phyloP scores from a whole-genome alignment of 2,797 vertebrate species.

The Dryobates pubescens region DNA sequence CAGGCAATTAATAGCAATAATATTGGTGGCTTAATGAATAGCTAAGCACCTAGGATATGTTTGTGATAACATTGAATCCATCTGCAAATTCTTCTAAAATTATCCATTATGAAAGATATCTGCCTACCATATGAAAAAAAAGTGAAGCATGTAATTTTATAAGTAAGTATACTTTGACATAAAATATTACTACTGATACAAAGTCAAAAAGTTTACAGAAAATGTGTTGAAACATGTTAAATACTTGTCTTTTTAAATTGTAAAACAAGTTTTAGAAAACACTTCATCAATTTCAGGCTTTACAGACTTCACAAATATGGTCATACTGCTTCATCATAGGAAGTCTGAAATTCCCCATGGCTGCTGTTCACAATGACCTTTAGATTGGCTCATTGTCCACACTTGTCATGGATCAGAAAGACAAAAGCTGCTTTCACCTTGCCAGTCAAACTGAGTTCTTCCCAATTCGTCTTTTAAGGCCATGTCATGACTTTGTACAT shows the following conservation, averaged over 20 bases:
- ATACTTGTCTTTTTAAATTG: neutral
- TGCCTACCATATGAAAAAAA: neutral
- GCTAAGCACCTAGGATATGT: neutral
- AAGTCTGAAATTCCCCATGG: neutral
- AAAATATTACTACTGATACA: neutral
- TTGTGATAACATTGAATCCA: neutral
- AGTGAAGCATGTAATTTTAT: neutral
- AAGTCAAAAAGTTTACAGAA: neutral
- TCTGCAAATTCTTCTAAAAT: neutral
- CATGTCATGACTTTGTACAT: neutral
- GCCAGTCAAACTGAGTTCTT: constrained; percentile 14
- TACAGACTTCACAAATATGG: neutral
- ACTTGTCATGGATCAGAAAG: neutral
- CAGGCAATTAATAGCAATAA: neutral
- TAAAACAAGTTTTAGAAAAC: neutral
- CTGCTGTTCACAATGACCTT: constrained; percentile 32
- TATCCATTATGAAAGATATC: neutral
- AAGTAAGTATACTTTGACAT: neutral
- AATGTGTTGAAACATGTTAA: neutral
- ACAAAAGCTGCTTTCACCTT: neutral
- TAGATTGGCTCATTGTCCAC: neutral
- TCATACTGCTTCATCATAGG: neutral
- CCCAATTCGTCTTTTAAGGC: constrained; percentile 37
- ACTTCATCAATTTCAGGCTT: neutral
- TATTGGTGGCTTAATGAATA: neutral